Percentiles rank a stretch among this genome's conserved stretches.
Conservation (phyloP, 2,888 invertebrate genomes). For the Bellardia bayeri region DNA sequence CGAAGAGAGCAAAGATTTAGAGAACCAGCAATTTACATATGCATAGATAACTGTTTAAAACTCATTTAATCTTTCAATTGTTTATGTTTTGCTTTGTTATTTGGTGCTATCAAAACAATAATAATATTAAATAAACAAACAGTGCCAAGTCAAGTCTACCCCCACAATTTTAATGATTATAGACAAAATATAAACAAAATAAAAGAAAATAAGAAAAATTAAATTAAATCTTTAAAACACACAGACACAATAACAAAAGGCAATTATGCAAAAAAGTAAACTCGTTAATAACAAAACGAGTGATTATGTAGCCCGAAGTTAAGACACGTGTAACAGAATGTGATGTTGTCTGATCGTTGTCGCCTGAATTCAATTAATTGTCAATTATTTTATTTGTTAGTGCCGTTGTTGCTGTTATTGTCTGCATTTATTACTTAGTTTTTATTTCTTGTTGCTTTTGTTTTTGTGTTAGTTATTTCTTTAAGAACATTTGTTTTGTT, state of each 20-base stretch:
- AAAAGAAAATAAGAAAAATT: background rate
- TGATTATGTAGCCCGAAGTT: constrained; percentile 8
- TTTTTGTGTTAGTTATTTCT: background rate
- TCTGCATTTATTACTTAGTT: background rate
- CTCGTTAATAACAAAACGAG: background rate
- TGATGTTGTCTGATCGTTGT: constrained; percentile 38
- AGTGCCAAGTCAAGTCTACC: background rate
- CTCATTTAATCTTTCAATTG: background rate
- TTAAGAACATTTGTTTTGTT: no score
- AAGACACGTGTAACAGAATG: constrained; percentile 45
- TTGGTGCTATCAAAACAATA: constrained; percentile 15
- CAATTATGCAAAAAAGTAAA: background rate
- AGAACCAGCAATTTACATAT: no score
- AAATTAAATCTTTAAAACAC: background rate
- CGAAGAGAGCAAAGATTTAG: background rate
- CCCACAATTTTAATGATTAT: constrained; percentile 13
- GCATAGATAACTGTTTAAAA: background rate
- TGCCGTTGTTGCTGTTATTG: constrained; percentile 1
- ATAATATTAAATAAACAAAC: background rate
- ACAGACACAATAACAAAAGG: background rate
- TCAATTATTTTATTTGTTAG: constrained; percentile 35
- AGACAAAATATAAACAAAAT: background rate
- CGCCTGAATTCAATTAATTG: constrained; percentile 25
- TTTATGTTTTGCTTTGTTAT: constrained; percentile 19
- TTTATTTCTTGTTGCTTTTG: constrained; percentile 1